Conservation (phyloP, 1,140 invertebrate species). For the Grapholita molesta region DNA sequence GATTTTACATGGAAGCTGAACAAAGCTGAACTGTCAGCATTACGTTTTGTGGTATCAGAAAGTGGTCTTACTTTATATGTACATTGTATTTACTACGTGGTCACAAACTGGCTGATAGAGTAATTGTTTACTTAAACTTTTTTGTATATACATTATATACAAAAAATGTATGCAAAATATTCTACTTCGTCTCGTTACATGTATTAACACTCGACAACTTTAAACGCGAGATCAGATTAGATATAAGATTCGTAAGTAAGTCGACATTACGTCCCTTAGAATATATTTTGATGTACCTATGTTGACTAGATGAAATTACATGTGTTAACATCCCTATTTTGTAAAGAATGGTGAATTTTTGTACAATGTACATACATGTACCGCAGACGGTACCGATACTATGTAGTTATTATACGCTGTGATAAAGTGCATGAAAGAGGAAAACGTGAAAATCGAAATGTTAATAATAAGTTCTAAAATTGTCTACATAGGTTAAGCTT, state of each 20-base stretch:
- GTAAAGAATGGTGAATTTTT: neutral
- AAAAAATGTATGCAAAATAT: neutral
- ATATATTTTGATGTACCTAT: neutral
- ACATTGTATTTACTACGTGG: neutral
- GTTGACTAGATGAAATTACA: too few species aligned
- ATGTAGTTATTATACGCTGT: slow-evolving; percentile 8
- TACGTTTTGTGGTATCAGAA: too few species aligned
- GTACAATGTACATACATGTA: too few species aligned
- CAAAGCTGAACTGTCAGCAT: too few species aligned
- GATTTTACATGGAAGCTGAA: too few species aligned
- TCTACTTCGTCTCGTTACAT: neutral
- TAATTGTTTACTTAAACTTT: neutral
- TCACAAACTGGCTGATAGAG: neutral
- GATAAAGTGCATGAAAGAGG: neutral
- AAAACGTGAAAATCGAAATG: neutral
- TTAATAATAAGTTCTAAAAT: neutral
- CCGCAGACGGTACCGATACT: neutral
- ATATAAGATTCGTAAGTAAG: neutral
- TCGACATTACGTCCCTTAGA: neutral
- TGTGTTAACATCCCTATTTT: too few species aligned
- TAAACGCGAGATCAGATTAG: neutral
- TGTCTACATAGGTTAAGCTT: neutral
- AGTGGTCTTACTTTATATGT: too few species aligned
- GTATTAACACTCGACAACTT: neutral
- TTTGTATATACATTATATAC: neutral